phyloP scores from a whole-genome alignment of 1,140 invertebrate genomes.

The Sogatella furcifera region DNA sequence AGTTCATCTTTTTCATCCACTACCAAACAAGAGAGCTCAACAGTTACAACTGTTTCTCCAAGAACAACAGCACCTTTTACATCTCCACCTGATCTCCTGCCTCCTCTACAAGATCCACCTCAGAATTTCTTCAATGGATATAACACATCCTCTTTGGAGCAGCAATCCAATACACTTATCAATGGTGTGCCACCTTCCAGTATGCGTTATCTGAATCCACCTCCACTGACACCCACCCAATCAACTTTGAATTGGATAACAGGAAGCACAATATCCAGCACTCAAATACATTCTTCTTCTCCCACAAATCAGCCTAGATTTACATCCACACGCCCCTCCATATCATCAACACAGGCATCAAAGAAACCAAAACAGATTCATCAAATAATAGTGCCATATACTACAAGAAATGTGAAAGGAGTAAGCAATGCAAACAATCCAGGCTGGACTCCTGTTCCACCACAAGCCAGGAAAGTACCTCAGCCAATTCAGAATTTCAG shows the following conservation, averaged over 20 bases:
- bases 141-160: conserved; percentile 5
- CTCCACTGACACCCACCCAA: background rate
- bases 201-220: conserved; percentile 5
- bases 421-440: conserved; percentile 36
- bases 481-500: too few relatives aligned
- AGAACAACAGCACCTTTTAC: background rate
- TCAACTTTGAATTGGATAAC: background rate
- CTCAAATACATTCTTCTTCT: background rate
- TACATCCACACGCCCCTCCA: background rate
- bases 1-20: too few relatives aligned
- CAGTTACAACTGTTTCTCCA: background rate
- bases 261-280: background rate
- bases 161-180: conserved; percentile 2
- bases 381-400: conserved; percentile 69
- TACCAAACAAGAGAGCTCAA: background rate
- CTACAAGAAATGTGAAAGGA: conserved; percentile 35
- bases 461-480: conserved; percentile 38
- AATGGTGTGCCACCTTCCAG: background rate
- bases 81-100: background rate
- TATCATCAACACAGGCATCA: background rate
- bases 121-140: background rate
- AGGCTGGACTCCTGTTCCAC: conserved; percentile 22
- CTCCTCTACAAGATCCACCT: background rate
- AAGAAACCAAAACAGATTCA: conserved; percentile 17
- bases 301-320: conserved; percentile 1